Conservation (phyloP, 2,797 vertebrate species). For the Spea hammondii region DNA sequence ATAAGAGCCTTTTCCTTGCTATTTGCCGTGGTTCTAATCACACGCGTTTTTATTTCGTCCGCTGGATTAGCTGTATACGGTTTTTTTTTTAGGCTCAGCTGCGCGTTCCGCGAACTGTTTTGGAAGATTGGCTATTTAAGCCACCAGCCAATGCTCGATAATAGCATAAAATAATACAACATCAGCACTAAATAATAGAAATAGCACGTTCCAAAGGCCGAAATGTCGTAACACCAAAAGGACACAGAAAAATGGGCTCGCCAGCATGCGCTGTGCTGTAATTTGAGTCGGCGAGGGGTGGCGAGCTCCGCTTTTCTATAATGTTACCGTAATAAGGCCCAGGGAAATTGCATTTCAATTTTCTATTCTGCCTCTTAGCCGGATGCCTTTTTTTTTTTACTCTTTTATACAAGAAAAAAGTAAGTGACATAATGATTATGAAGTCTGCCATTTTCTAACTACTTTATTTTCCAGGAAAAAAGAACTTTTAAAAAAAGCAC, state of each 20-base stretch:
- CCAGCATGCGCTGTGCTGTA: constrained; percentile 4
- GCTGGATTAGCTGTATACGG: constrained; percentile 21
- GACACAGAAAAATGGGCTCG: constrained; percentile 29
- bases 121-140: background rate
- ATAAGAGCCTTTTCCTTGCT: constrained; percentile 9
- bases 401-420: constrained; percentile 42
- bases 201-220: constrained; percentile 28
- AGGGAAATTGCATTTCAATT: constrained; percentile 43
- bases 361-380: constrained; percentile 39
- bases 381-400: constrained; percentile 39
- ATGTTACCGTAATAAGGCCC: constrained; percentile 31
- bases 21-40: background rate
- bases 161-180: constrained; percentile 33
- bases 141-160: rapidly evolving
- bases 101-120: constrained; percentile 14
- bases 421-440: constrained; percentile 41
- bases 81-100: constrained; percentile 5
- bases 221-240: constrained; percentile 27
- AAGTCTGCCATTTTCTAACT: constrained; percentile 32
- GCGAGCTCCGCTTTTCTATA: constrained; percentile 22
- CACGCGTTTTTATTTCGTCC: constrained; percentile 2
- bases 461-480: constrained; percentile 22
- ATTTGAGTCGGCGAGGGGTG: constrained; percentile 31
- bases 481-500: constrained; percentile 29
- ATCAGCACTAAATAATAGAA: constrained; percentile 12